Conservation (phyloP, 2,797 vertebrate species). For the Calcarius lapponicus region DNA sequence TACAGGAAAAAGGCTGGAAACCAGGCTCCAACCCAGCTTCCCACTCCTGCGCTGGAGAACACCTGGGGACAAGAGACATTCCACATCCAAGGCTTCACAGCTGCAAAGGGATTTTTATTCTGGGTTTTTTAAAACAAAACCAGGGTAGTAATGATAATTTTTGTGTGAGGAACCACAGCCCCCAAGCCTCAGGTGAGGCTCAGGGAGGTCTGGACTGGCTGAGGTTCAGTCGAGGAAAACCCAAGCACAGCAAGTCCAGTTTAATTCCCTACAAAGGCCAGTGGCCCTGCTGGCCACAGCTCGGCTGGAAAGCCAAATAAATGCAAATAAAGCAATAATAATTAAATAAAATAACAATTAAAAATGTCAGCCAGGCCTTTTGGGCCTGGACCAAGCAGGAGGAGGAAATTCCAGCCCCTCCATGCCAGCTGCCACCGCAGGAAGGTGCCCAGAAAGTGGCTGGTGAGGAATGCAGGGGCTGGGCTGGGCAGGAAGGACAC, state of each 20-base stretch:
- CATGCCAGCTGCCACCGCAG: fast-evolving
- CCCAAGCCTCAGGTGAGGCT: neutral
- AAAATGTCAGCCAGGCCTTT: neutral
- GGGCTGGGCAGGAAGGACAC: neutral
- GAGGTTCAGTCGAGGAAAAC: neutral
- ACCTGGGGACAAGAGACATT: neutral
- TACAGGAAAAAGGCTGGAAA: neutral
- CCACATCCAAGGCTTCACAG: neutral
- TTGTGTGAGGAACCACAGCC: neutral
- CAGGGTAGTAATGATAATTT: neutral
- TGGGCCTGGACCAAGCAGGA: neutral
- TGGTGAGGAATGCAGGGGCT: neutral
- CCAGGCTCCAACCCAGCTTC: neutral
- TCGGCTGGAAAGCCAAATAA: neutral
- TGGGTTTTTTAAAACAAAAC: neutral
- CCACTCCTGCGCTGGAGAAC: neutral
- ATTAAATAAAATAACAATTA: neutral
- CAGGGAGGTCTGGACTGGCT: neutral
- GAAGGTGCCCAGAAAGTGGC: neutral
- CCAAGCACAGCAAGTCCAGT: neutral
- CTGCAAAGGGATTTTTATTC: neutral
- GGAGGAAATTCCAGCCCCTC: conserved; percentile 2
- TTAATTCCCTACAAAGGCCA: neutral
- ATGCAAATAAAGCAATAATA: neutral
- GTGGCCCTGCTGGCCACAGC: fast-evolving